These are phyloP conservation scores for Lagria hirta DNA, from an alignment of 2,888 invertebrate genomes.

Conservation along the genomic window DNA sequence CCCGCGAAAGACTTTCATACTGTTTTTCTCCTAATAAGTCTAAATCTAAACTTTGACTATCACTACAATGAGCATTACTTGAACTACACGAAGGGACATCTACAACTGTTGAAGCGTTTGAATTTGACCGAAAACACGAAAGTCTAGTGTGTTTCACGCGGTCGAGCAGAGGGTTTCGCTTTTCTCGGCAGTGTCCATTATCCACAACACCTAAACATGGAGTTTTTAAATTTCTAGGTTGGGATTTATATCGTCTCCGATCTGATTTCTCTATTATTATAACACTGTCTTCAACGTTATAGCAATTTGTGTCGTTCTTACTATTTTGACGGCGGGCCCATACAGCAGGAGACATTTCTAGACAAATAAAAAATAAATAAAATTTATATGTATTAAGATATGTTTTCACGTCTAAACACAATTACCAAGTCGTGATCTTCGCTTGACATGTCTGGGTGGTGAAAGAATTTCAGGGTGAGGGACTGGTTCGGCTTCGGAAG, in stretches of 20 bases:
- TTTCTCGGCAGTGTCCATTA: constrained; percentile 62
- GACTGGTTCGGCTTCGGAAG: constrained; percentile 53
- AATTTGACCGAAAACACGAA: constrained; percentile 66
- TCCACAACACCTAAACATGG: constrained; percentile 22
- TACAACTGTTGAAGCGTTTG: constrained; percentile 57
- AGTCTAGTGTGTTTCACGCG: constrained; percentile 70
- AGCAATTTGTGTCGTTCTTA: constrained; percentile 68
- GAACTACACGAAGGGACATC: constrained; percentile 39
- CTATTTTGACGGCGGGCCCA: constrained; percentile 63
- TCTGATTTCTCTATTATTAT: constrained; percentile 63
- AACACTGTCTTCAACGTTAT: constrained; percentile 65
- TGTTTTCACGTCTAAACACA: too few species aligned
- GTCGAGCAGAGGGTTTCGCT: constrained; percentile 69
- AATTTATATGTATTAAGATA: too few species aligned
- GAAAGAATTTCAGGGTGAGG: constrained; percentile 31
- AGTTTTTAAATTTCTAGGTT: constrained; percentile 55
- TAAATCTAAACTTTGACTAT: constrained; percentile 25
- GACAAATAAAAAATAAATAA: constrained; percentile 18
- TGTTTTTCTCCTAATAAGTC: constrained; percentile 17
- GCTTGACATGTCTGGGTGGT: constrained; percentile 35
- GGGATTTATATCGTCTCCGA: constrained; percentile 57
- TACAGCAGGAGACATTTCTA: constrained; percentile 66
- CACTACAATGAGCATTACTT: constrained; percentile 5
- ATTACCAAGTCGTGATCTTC: constrained; percentile 44
- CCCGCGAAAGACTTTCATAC: constrained; percentile 45